Evolutionary conservation across 2,888 invertebrate species (phyloP).

Genomic region (Diaperis boleti): DNA sequence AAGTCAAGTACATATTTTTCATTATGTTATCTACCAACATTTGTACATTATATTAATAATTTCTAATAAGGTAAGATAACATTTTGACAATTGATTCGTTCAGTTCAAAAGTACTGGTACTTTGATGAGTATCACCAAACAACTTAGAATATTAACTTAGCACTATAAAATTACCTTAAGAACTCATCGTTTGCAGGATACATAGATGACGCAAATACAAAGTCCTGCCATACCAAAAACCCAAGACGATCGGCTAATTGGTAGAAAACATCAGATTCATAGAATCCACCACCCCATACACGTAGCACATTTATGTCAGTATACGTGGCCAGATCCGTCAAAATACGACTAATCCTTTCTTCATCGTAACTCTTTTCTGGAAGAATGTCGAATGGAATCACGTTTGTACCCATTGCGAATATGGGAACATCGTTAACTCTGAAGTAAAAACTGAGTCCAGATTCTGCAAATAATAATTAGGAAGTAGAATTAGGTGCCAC

Average conservation of each 20-base stretch:
- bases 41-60: no score
- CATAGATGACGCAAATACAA: constrained; percentile 96
- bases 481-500: neutral
- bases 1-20: no score
- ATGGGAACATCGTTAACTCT: constrained; percentile 86
- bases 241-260: constrained; percentile 88
- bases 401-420: constrained; percentile 96
- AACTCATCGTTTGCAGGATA: constrained; percentile 74
- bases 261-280: constrained; percentile 93
- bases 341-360: neutral
- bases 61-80: no score
- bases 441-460: constrained; percentile 86
- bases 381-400: constrained; percentile 89
- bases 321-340: neutral
- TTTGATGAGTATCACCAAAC: no score
- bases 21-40: no score
- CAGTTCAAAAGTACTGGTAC: no score
- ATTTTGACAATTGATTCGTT: no score
- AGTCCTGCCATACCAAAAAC: constrained; percentile 97
- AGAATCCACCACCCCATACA: constrained; percentile 99
- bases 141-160: no score
- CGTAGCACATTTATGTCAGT: constrained; percentile 86
- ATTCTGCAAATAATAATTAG: neutral
- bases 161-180: constrained; percentile 1
- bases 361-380: constrained; percentile 74